Evolutionary conservation across 1,140 invertebrate species (phyloP), one percentile per base, ranked within the genome.

Genomic region (Drosophila guanche): DNA sequence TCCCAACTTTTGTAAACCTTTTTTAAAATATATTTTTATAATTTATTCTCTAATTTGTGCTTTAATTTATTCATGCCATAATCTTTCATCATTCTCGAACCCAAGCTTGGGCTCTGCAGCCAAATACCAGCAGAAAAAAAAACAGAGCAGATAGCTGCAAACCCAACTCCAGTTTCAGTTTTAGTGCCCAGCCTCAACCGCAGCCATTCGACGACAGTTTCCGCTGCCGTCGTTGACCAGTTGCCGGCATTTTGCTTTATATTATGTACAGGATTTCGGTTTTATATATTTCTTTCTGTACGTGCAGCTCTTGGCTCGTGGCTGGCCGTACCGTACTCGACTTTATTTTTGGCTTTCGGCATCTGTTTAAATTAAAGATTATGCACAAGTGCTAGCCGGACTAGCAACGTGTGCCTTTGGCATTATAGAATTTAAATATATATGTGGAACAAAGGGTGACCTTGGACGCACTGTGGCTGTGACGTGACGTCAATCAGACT

Each of bases 321-420:
- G 66, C 65, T 86, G 48, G 58, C 43, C 46, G 41, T 43, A 20
- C 52, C 65, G 52, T 10, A 20, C 25, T 20, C 46, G 50, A 59
- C 59, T 80, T 77, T 80, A 86, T 80, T 74, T 81, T 76, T 69
- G 69, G 83, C 73, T 80, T 71, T 75, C 46, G 83, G 83, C 83
- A 88, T 88, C 88, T 88, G 78, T 86, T 86, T 81, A 86, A 88
- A 77, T 78, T 86, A 75, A 81, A 81, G 78, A 86, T 86, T 86
- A 88, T 81, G 74, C 83, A 75, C 46, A 84, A 86, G 69, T 50
- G 51, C n/a, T n/a, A n/a, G 58, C 43, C 0, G 33, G 59, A 29
- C 14, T 52, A 45, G 37, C 2, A 25, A 3, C 12, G 48, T 29
- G 52, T 29, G 47, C 33, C 45, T 66, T 54, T 68, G 55, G 41